Evolutionary conservation across 2,113 vertebrate species (phyloP).

Genomic region (Suncus etruscus): DNA sequence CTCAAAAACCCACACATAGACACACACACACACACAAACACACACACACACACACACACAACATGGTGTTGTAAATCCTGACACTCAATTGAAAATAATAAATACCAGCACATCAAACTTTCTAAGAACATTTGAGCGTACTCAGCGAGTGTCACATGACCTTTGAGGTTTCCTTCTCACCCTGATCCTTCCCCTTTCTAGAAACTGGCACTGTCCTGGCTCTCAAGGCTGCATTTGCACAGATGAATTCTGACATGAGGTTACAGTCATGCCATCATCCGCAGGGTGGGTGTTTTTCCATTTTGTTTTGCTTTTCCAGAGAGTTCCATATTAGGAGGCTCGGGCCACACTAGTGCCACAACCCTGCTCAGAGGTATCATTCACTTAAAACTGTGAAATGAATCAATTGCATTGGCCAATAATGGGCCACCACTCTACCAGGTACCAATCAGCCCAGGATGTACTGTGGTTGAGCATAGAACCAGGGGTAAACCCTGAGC

Average conservation of each 20-base stretch:
- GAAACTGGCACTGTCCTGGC: not conserved
- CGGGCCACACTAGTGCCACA: not conserved
- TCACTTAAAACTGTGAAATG: too few species aligned
- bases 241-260: too few species aligned
- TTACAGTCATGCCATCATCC: not conserved
- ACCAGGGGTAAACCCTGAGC: too few species aligned
- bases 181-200: not conserved
- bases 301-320: not conserved
- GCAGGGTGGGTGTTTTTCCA: rapidly evolving
- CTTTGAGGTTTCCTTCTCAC: not conserved
- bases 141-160: not conserved
- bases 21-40: too few species aligned
- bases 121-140: not conserved
- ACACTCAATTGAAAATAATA: too few species aligned
- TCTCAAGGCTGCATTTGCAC: not conserved
- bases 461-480: not conserved
- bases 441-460: not conserved
- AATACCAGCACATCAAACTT: not conserved
- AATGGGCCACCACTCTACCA: not conserved
- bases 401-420: too few species aligned
- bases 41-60: too few species aligned
- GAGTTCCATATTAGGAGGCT: not conserved
- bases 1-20: too few species aligned
- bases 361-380: not conserved
- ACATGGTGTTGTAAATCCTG: too few species aligned